These are phyloP conservation scores for Brachyptera risi DNA, from an alignment of 2,888 invertebrate species.

Conservation along the genomic window DNA sequence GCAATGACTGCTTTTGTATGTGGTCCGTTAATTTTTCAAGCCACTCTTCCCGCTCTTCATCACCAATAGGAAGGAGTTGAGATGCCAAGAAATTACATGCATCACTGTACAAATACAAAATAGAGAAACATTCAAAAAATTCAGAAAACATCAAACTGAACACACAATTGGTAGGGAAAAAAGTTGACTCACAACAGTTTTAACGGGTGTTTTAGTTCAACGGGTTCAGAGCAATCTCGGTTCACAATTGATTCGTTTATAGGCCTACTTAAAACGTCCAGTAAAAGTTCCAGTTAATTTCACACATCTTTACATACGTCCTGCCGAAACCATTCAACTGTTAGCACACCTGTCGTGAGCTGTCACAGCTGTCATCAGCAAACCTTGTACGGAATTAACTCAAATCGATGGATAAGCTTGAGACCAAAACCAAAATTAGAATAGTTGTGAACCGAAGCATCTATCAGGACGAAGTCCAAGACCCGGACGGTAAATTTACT, in stretches of 20 bases:
- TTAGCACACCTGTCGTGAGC: too few species aligned
- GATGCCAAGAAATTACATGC: constrained; percentile 68
- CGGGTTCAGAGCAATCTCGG: not conserved
- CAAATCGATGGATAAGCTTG: too few species aligned
- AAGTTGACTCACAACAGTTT: constrained; percentile 16
- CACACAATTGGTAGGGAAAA: not conserved
- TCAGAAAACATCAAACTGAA: not conserved
- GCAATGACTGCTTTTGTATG: constrained; percentile 71
- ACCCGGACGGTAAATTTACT: too few species aligned
- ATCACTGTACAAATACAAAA: constrained; percentile 53
- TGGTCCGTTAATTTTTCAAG: constrained; percentile 73
- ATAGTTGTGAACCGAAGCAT: too few species aligned
- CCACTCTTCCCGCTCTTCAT: constrained; percentile 61
- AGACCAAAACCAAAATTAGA: too few species aligned
- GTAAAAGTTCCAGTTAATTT: too few species aligned
- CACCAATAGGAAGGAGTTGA: constrained; percentile 58
- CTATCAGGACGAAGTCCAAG: too few species aligned
- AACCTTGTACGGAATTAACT: too few species aligned
- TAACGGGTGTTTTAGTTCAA: constrained; percentile 13
- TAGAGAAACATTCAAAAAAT: constrained; percentile 16
- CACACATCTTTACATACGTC: too few species aligned
- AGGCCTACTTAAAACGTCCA: too few species aligned
- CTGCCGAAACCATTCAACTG: too few species aligned
- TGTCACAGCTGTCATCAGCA: too few species aligned
- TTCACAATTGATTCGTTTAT: not conserved